phyloP scores from a whole-genome alignment of 2,888 invertebrate genomes.

The Camptogramma bilineatum region DNA sequence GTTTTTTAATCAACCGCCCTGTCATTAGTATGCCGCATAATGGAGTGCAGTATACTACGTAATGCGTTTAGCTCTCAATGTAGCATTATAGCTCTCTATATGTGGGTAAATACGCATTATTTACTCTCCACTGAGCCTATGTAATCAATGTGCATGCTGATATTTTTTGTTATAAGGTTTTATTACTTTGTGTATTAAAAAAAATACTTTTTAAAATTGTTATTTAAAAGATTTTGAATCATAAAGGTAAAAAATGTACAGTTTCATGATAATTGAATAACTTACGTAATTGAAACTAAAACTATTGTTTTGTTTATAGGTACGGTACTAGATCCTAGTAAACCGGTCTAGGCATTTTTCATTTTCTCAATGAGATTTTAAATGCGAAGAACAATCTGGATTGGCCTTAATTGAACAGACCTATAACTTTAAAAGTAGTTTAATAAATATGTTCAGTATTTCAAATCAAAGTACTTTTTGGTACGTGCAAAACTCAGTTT shows the following conservation, averaged over 20 bases:
- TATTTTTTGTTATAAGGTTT: slow-evolving; percentile 2
- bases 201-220: not conserved
- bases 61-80: slow-evolving; percentile 42
- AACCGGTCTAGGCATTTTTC: too few relatives aligned
- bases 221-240: not conserved
- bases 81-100: slow-evolving; percentile 26
- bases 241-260: not conserved
- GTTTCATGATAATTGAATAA: too few relatives aligned
- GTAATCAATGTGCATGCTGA: slow-evolving; percentile 1
- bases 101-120: slow-evolving; percentile 20
- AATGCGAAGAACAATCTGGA: too few relatives aligned
- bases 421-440: too few relatives aligned
- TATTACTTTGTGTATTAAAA: not conserved
- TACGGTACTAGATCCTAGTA: too few relatives aligned
- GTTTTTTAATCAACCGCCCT: slow-evolving; percentile 83
- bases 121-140: slow-evolving; percentile 18
- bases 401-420: too few relatives aligned
- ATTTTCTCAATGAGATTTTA: too few relatives aligned
- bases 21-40: slow-evolving; percentile 81
- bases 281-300: too few relatives aligned
- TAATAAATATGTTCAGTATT: too few relatives aligned
- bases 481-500: too few relatives aligned
- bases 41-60: slow-evolving; percentile 56
- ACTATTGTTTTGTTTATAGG: not conserved
- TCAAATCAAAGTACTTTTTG: too few relatives aligned